A percentile compares a stretch with the other conserved stretches of the same genome.
Evolutionary conservation across 37 sponge, comb jelly and placozoan genomes (phyloP).

Genomic region (Oscarella lobularis): DNA sequence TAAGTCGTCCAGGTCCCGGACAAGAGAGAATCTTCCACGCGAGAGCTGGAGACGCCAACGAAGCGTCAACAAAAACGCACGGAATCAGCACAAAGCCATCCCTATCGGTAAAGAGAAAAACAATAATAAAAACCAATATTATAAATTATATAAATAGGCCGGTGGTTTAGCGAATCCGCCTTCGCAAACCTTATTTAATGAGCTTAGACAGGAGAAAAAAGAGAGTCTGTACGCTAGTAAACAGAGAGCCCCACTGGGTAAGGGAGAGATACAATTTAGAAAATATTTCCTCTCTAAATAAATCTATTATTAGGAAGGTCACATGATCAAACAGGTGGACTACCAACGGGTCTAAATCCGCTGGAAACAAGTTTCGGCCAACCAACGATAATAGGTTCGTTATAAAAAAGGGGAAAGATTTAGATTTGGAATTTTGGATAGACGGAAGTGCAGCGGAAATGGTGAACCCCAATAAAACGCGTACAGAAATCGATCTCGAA

Average conservation of each 20-base stretch:
- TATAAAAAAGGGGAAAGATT: background rate
- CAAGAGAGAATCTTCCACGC: slow-evolving; percentile 31
- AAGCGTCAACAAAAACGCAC: slow-evolving; percentile 21
- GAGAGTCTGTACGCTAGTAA: slow-evolving; percentile 66
- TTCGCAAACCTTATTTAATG: slow-evolving; percentile 53
- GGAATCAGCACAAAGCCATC: slow-evolving; percentile 66
- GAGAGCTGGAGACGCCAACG: slow-evolving; percentile 22
- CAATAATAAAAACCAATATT: too few relatives aligned
- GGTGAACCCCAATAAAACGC: slow-evolving; percentile 74
- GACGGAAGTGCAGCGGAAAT: slow-evolving; percentile 56
- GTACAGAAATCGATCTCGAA: slow-evolving; percentile 46
- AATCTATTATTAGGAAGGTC: slow-evolving; percentile 23
- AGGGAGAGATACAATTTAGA: background rate
- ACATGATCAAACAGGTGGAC: slow-evolving; percentile 39
- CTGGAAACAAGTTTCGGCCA: background rate
- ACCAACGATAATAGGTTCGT: background rate
- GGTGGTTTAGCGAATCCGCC: slow-evolving; percentile 63
- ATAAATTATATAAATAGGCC: slow-evolving; percentile 29
- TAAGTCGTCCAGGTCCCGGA: slow-evolving; percentile 47
- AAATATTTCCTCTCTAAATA: background rate
- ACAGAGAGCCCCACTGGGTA: slow-evolving; percentile 67
- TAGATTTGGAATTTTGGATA: background rate
- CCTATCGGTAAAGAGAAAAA: slow-evolving; percentile 12
- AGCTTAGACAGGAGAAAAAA: slow-evolving; percentile 31
- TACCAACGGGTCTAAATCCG: slow-evolving; percentile 37